Evolutionary conservation across 2,113 vertebrate genomes (phyloP).

Genomic region (Lasiurus cinereus): DNA sequence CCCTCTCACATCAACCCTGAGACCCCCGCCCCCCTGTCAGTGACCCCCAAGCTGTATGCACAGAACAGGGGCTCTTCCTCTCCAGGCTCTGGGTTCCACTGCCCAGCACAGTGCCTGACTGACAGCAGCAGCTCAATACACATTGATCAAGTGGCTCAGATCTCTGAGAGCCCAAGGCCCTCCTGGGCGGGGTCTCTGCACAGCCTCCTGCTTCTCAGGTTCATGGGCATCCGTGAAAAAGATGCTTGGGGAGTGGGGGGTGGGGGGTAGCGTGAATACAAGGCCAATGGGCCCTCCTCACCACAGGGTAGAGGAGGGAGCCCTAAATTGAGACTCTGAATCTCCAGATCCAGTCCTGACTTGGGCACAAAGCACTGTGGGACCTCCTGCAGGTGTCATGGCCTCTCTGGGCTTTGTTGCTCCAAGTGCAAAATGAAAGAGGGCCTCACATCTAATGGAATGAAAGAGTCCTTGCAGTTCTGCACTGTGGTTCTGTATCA

Average conservation of each 20-base stretch:
- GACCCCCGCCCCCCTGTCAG: background rate
- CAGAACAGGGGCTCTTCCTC: background rate
- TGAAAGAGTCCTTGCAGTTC: too few species aligned
- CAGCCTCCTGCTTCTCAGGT: background rate
- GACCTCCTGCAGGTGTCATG: background rate
- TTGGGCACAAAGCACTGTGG: background rate
- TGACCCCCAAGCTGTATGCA: background rate
- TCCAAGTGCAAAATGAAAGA: background rate
- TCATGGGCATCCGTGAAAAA: fast-evolving
- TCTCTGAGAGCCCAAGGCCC: too few species aligned
- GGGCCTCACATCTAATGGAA: too few species aligned
- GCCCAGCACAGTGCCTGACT: fast-evolving
- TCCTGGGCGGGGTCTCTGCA: background rate
- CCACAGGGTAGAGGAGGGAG: too few species aligned
- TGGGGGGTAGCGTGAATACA: fast-evolving
- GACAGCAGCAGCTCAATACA: fast-evolving
- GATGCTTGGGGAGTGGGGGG: too few species aligned
- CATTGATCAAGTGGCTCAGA: too few species aligned
- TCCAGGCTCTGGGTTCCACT: fast-evolving
- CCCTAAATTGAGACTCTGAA: background rate
- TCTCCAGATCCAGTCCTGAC: background rate
- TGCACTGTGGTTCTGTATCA: background rate
- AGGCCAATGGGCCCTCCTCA: fast-evolving
- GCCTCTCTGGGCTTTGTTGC: background rate
- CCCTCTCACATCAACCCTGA: background rate